Evolutionary conservation across 2,888 invertebrate genomes (phyloP), one percentile per base, ranked within the genome.

Genomic region (Synergus laeviventris): DNA sequence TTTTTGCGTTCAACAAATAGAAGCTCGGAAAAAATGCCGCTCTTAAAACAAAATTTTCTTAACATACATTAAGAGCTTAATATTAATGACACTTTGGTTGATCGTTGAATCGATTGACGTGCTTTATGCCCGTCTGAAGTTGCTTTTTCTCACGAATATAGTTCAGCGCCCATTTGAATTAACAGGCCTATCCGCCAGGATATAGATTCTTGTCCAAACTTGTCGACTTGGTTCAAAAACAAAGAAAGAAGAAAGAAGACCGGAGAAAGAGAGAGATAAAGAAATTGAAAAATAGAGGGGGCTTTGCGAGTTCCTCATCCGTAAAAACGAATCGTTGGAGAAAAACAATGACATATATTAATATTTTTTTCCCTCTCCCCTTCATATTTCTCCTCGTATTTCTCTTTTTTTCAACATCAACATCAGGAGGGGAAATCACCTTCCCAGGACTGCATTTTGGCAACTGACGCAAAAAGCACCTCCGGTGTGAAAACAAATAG

Each of bases 301-400:
- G 76, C 74, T 70, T 54, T 77, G 62, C 62, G 80, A 82, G 74
- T 78, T 82, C 80, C 70, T 84, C 79, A 83, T 62, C 83, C 86
- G 84, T 86, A 83, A 85, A 85, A 84, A 84, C 80, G 81, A 79
- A 79, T 79, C 74, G 74, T 76, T 74, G 79, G 73, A 81, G 82
- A 84, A 84, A 84, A 85, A 85, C 84, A 85, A 85, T 82, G 83
- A 82, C 82, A 82, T 76, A 5, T 31, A 78, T 83, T 82, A 83
- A 77, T 79, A 77, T 73, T 59, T 45, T 64, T 64, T 76, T 76
- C 74, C 75, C 59, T 70, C 78, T 74, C 64, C 36, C 59, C 18
- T 74, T 64, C 75, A 62, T 38, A 66, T 78, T 81, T 81, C 77
- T 81, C 18, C 70, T 64, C 75, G 59, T 38, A 66, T 78, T 81